Evolutionary conservation across 2,797 vertebrate species (phyloP), one percentile per base, ranked within the genome.

Genomic region (Sandelia bainsii): DNA sequence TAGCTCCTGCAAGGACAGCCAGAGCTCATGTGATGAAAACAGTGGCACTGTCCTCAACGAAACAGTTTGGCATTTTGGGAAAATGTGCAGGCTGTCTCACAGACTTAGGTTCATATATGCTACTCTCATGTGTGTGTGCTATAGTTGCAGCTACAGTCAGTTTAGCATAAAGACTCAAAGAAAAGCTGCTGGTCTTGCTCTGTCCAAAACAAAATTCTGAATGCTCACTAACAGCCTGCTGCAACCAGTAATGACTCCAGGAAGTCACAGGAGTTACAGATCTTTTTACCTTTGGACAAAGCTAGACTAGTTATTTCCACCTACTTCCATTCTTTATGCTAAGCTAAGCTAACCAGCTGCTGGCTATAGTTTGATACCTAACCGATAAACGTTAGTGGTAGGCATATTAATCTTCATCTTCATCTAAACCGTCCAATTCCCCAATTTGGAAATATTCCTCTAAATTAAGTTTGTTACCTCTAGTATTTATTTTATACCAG

Each of bases 401-500:
- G 25, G 25, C 25, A 25, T 25, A 32, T 32, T 32, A 32, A 32
- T 32, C 6, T 32, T 32, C 7, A 32, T 25, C 25, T 4, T 8
- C 5, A 32, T 32, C 29, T 32, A 32, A 32, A 32, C 29, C 8
- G 29, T 32, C 7, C 5, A 4, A 32, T 32, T 32, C 29, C 25
- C 45, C 11, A 22, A 49, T 39, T 5, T 58, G 8, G 0, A 40
- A 39, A 19, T 44, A 7, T 52, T 69, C 2, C 37, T 76, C 59
- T 10, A 57, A 63, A 39, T 64, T 11, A 16, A 16, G 1, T 12
- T 67, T 68, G 11, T 63, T 62, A 62, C 45, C 27, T 52, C 27
- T 29, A 12, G 8, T 27, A 49, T 77, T 34, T 62, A 54, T 62
- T 62, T 46, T 56, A 17, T 70, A 62, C 56, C 16, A 34, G 16